phyloP scores from a whole-genome alignment of 2,113 vertebrate genomes.

The Lethenteron camtschaticum region DNA sequence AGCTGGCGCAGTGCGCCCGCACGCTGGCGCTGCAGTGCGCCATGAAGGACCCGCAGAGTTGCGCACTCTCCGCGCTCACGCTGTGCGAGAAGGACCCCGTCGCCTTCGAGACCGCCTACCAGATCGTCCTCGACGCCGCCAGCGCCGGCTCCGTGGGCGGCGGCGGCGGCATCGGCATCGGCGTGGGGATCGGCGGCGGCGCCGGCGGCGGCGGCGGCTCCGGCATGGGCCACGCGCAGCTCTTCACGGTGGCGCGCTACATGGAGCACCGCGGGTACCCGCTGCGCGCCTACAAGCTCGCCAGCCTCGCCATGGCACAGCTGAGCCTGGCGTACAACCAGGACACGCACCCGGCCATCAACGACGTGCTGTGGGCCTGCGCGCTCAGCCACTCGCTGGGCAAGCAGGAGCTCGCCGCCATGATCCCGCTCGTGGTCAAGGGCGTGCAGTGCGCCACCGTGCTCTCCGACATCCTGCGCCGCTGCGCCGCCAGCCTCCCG shows the following conservation, averaged over 20 bases:
- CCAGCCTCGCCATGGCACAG: slow-evolving; percentile 22
- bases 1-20: slow-evolving; percentile 23
- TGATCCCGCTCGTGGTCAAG: slow-evolving; percentile 25
- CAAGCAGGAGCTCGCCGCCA: slow-evolving; percentile 21
- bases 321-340: slow-evolving; percentile 28
- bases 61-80: slow-evolving; percentile 23
- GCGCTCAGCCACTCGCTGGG: slow-evolving; percentile 27
- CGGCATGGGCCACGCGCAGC: slow-evolving; percentile 24
- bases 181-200: slow-evolving; percentile 25
- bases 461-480: slow-evolving; percentile 23
- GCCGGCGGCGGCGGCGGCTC: slow-evolving; percentile 18
- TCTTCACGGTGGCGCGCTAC: slow-evolving; percentile 25
- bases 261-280: slow-evolving; percentile 28
- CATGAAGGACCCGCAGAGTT: slow-evolving; percentile 27
- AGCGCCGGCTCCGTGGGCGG: slow-evolving; percentile 2
- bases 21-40: slow-evolving; percentile 25
- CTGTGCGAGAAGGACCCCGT: slow-evolving; percentile 27
- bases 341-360: slow-evolving; percentile 26
- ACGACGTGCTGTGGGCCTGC: slow-evolving; percentile 27
- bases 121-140: slow-evolving; percentile 23
- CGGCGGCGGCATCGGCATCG: slow-evolving; percentile 6
- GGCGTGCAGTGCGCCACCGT: slow-evolving; percentile 27
- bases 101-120: slow-evolving; percentile 25
- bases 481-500: slow-evolving; percentile 20
- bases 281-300: slow-evolving; percentile 23